phyloP scores from a whole-genome alignment of 2,113 vertebrate species.

The Oxyruncus cristatus region DNA sequence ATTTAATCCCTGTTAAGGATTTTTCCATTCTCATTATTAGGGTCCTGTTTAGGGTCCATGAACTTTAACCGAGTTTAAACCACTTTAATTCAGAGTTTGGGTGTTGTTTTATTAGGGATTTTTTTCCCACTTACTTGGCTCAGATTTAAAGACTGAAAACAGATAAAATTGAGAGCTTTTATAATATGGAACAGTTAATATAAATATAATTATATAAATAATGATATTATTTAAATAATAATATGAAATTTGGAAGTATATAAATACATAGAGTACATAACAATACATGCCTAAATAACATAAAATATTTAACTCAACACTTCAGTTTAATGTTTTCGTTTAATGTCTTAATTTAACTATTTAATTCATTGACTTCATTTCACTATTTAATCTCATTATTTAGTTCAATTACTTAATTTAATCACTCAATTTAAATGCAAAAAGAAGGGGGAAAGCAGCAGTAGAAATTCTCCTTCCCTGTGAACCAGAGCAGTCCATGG shows the following conservation, averaged over 20 bases:
- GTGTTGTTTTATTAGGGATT: not conserved
- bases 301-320: not conserved
- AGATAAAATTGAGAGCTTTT: not conserved
- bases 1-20: not conserved
- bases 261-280: not conserved
- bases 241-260: not conserved
- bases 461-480: not conserved
- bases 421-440: not conserved
- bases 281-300: not conserved
- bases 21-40: not conserved
- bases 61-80: not conserved
- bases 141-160: not conserved
- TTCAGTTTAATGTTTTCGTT: not conserved
- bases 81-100: not conserved
- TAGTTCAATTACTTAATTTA: not conserved
- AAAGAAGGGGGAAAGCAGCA: rapidly evolving
- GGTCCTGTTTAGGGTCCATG: not conserved
- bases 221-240: too few relatives aligned
- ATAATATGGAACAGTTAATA: not conserved
- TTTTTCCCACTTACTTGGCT: not conserved
- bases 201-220: too few relatives aligned
- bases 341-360: too few relatives aligned
- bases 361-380: too few relatives aligned
- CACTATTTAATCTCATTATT: too few relatives aligned
- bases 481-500: not conserved